phyloP scores from a whole-genome alignment of 2,113 vertebrate species.

The Rhabdornis inornatus region DNA sequence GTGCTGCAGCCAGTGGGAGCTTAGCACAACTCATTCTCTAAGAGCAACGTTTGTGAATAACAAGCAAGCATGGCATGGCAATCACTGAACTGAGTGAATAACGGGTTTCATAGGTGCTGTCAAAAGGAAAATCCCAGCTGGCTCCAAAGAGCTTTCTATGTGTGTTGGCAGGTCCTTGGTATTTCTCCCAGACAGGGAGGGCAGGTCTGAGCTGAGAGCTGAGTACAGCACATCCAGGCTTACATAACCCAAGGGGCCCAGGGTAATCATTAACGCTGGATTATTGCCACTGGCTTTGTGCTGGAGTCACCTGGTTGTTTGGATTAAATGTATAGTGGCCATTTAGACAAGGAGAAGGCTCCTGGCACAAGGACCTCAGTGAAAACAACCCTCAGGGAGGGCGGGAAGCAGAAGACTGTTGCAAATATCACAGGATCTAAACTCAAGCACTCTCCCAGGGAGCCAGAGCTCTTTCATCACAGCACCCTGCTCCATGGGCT shows the following conservation, averaged over 20 bases:
- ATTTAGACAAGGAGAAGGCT: background rate
- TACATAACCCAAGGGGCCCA: slow-evolving; percentile 49
- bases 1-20: background rate
- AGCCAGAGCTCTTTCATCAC: background rate
- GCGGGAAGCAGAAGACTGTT: background rate
- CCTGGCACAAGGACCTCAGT: background rate
- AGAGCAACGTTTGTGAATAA: background rate
- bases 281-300: slow-evolving; percentile 30
- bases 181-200: background rate
- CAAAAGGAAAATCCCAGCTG: slow-evolving; percentile 36
- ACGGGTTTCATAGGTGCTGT: slow-evolving; percentile 36
- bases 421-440: background rate
- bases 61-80: background rate
- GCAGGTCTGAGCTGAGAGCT: background rate
- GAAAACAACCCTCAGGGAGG: background rate
- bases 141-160: slow-evolving; percentile 1
- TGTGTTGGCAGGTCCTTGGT: slow-evolving; percentile 37
- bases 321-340: slow-evolving; percentile 45
- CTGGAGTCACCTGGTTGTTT: slow-evolving; percentile 65
- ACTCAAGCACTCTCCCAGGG: background rate
- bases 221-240: slow-evolving; percentile 24
- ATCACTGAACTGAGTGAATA: background rate
- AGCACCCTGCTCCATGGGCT: background rate
- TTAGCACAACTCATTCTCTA: background rate
- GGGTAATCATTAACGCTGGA: slow-evolving; percentile 66